Base-by-base conservation (phyloP, 2,888 invertebrate genomes). In the Meteorus cinctellus region DNA sequence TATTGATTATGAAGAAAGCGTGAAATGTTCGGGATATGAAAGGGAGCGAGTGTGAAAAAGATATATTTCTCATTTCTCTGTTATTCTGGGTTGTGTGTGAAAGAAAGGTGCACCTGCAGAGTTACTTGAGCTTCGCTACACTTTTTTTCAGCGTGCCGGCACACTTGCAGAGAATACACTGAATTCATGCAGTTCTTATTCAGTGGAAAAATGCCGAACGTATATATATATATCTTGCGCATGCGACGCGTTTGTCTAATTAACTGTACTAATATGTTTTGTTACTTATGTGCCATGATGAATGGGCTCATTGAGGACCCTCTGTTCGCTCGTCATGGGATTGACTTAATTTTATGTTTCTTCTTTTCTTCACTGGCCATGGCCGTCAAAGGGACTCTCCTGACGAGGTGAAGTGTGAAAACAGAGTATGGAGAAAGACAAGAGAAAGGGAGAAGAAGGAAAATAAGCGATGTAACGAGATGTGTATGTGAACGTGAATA, bases 251-350 rank as follows among this genome's bases (percentile, higher is more conserved):
- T 81, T 80, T 78, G 80, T 79, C 80, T 79, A 79, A 81, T 81
- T 81, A 81, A 81, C 77, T 74, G 76, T 78, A 78, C 78, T 77
- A 79, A 81, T 80, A 55, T 55, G 80, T 81, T 78, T 78, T 77
- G 77, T 78, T 77, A 78, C 78, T 81, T 41, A 41, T 77, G 74
- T 48, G 59, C 36, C 24, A 72, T 81, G 81, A 81, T 78, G 77
- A 81, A 81, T 79, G 80, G 10, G 55, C 68, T 62, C 74, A 72
- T 75, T 55, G 76, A 48, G 59, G 51, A 34, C 75, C 67, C 62
- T 67, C 36, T 27, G 24, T 36, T 36, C 27, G 48, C 62, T 62
- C 45, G 59, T 36, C 55, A 34, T 14, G 27, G 63, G 12, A 55
- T 65, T 65, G n/a, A 34, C 63, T 65, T 29, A n/a, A 16, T 66